Evolutionary conservation across 2,888 invertebrate genomes (phyloP).

Genomic region (Rotaria magnacalcarata): DNA sequence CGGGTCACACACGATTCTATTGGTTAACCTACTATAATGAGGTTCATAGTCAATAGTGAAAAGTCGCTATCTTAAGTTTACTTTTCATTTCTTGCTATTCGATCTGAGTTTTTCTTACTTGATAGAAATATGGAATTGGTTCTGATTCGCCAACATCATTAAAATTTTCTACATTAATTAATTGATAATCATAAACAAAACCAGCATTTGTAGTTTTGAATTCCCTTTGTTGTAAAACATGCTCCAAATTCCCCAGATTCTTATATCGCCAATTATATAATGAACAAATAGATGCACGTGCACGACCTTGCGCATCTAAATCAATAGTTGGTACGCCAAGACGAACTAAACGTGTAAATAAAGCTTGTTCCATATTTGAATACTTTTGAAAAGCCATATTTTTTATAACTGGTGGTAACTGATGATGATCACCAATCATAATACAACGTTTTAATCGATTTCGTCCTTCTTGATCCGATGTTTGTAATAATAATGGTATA

Average conservation of each 20-base stretch:
- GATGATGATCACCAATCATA: constrained; percentile 99
- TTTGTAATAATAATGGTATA: constrained; percentile 89
- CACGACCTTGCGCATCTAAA: constrained; percentile 92
- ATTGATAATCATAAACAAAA: constrained; percentile 83
- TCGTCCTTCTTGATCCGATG: constrained; percentile 71
- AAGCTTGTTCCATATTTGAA: constrained; percentile 97
- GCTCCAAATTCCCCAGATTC: constrained; percentile 83
- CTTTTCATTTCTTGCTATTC: too few relatives aligned
- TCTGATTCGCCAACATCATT: constrained; percentile 93
- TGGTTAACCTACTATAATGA: too few relatives aligned
- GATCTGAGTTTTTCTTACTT: constrained; percentile 55
- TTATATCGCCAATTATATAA: constrained; percentile 94
- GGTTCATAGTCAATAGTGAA: too few relatives aligned
- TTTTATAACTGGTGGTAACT: constrained; percentile 96
- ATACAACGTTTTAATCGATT: constrained; percentile 97
- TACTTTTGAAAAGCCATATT: constrained; percentile 99
- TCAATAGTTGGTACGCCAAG: constrained; percentile 94
- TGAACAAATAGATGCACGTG: constrained; percentile 80
- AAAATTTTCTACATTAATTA: constrained; percentile 91
- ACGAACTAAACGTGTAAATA: constrained; percentile 90
- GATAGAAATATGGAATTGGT: constrained; percentile 96
- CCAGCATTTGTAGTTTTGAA: constrained; percentile 87
- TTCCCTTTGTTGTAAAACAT: constrained; percentile 77
- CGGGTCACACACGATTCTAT: too few relatives aligned
- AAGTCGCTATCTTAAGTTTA: too few relatives aligned